phyloP scores from a whole-genome alignment of 2,888 invertebrate species.

The Drosophila percnosoma region DNA sequence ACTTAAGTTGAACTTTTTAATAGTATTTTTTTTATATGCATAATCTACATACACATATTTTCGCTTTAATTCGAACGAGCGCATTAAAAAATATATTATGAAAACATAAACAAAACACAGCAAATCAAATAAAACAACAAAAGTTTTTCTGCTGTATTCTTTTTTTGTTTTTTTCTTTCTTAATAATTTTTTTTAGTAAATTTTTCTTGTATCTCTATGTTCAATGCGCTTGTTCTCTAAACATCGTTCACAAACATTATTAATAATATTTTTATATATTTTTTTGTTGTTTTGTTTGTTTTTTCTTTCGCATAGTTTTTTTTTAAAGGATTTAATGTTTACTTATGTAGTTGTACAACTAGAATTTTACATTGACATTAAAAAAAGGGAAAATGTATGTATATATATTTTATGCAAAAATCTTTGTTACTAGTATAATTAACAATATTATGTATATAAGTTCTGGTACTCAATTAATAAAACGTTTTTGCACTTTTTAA shows the following conservation, averaged over 20 bases:
- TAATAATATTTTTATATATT: slow-evolving; percentile 28
- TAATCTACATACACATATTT: slow-evolving; percentile 48
- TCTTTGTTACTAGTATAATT: slow-evolving; percentile 57
- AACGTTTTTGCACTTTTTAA: slow-evolving; percentile 69
- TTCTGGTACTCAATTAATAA: slow-evolving; percentile 68
- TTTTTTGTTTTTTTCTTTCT: slow-evolving; percentile 12
- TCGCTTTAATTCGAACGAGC: slow-evolving; percentile 32
- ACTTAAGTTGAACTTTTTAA: slow-evolving; percentile 71
- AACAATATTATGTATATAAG: slow-evolving; percentile 57
- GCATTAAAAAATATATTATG: slow-evolving; percentile 19
- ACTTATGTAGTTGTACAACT: slow-evolving; percentile 64
- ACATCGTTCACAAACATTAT: slow-evolving; percentile 28
- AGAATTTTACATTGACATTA: slow-evolving; percentile 76
- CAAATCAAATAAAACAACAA: slow-evolving; percentile 39
- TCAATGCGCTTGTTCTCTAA: slow-evolving; percentile 21
- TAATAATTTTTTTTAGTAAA: slow-evolving; percentile 16
- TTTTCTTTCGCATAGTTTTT: slow-evolving; percentile 27
- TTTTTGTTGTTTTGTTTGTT: slow-evolving; percentile 35
- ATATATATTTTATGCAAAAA: slow-evolving; percentile 54
- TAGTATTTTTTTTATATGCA: slow-evolving; percentile 51
- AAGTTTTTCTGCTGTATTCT: slow-evolving; percentile 27
- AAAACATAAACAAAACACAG: slow-evolving; percentile 18
- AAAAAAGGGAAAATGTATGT: slow-evolving; percentile 66
- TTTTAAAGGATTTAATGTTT: slow-evolving; percentile 54
- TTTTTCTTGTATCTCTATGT: slow-evolving; percentile 6